Base-by-base conservation (phyloP, 2,797 vertebrate species). In the Helostoma temminkii region DNA sequence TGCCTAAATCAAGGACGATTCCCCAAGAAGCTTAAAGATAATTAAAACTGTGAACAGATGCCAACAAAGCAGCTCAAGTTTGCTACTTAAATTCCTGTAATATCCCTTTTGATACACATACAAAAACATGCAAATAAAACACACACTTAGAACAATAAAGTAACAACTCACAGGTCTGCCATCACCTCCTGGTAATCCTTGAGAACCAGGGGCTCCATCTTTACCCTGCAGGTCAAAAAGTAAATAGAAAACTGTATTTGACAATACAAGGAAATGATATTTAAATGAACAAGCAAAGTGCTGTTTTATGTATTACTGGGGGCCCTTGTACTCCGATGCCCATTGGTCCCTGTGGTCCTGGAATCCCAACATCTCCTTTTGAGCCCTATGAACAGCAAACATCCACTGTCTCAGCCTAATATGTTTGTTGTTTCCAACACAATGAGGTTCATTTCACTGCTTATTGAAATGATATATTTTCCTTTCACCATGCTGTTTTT, bases 111-210 rank as follows among this genome's bases (percentile, higher is more conserved):
- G 39, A 80, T 62, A 50, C 39, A 49, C 11, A 65, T 14, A 57
- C n/a, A 66, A 47, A 78, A 76, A 21, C 9, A 71, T 58, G 55
- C 47, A 62, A 61, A 69, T 60, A 18, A 9, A 58, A 52, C 46
- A 67, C 30, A 34, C 18, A 37, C 22, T 22, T 26, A 0, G 28
- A 39, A 71, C 16, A 46, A 63, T 30, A 32, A 55, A 71, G 22
- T 19, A 62, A 72, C 14, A 66, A 95, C 96, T 78, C 92, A 98
- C 97, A 30, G 84, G 89, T 77, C 60, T 84, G 59, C 96, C 97
- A 3, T 91, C 93, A 71, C 78, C 83, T 54, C 96, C 96, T 0
- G 95, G 93, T 43, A 77, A 45, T 55, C 97, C 96, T 0, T 66
- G 71, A 52, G 84, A 61, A 10, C 96, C 97, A 1, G n/a, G 78